phyloP scores from a whole-genome alignment of 2,113 vertebrate species.

The Phrynosoma platyrhinos region DNA sequence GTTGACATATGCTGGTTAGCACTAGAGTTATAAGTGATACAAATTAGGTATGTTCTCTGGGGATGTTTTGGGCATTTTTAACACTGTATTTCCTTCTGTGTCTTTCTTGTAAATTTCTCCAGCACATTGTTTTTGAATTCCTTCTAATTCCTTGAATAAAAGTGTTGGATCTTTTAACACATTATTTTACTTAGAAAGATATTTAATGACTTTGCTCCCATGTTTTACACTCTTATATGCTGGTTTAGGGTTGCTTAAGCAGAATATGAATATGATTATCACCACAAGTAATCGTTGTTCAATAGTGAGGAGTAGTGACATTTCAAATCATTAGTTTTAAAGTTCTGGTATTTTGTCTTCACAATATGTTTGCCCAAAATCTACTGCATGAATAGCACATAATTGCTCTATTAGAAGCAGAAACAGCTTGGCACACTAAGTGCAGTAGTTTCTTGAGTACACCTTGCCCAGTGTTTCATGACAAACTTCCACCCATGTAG shows the following conservation, averaged over 20 bases:
- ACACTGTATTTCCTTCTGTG: too few species aligned
- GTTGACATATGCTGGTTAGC: too few species aligned
- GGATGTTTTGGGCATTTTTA: too few species aligned
- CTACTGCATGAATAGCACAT: background rate
- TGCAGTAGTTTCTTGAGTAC: background rate
- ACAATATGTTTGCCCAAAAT: background rate
- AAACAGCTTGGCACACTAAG: background rate
- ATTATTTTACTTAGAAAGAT: background rate
- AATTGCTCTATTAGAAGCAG: background rate
- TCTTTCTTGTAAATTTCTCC: too few species aligned
- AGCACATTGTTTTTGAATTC: background rate
- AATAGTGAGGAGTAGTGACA: background rate
- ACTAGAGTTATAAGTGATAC: too few species aligned
- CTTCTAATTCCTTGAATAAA: background rate
- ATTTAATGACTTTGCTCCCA: background rate
- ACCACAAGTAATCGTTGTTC: background rate
- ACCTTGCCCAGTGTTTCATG: background rate
- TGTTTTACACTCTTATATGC: background rate
- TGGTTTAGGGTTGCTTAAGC: background rate
- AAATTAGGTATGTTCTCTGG: too few species aligned
- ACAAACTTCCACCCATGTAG: background rate
- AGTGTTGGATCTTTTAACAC: background rate
- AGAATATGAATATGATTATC: background rate
- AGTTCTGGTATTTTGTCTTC: background rate
- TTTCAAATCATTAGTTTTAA: background rate